Evolutionary conservation across 2,113 vertebrate species (phyloP).

Genomic region (Calypte anna): DNA sequence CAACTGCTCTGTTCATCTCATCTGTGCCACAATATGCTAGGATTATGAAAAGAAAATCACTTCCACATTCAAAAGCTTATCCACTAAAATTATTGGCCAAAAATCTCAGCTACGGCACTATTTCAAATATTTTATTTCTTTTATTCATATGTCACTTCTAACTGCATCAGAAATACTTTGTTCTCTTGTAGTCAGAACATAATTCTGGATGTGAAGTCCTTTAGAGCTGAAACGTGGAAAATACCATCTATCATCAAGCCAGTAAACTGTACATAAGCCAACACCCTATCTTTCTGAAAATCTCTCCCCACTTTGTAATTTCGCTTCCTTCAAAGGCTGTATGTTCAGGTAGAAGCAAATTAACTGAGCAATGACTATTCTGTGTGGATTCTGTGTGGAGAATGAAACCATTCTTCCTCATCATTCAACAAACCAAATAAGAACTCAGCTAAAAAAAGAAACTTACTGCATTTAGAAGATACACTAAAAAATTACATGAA

Average conservation of each 20-base stretch:
- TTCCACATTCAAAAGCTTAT: not conserved
- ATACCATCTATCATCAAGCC: not conserved
- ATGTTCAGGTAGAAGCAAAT: not conserved
- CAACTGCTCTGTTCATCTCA: not conserved
- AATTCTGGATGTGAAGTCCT: not conserved
- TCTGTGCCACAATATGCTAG: rapidly evolving
- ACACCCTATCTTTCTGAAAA: not conserved
- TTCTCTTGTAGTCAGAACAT: not conserved
- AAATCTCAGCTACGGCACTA: not conserved
- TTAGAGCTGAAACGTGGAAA: not conserved
- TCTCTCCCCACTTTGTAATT: not conserved
- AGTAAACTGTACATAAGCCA: not conserved
- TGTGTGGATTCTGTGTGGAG: not conserved
- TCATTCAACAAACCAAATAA: not conserved
- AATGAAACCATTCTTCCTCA: not conserved
- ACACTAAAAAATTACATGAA: not conserved
- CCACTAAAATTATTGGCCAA: not conserved
- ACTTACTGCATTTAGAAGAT: not conserved
- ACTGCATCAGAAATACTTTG: not conserved
- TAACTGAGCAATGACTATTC: not conserved
- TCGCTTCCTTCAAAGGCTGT: not conserved
- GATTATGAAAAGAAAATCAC: not conserved
- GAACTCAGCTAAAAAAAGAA: not conserved
- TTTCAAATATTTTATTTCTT: not conserved
- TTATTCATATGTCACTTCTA: not conserved